Conservation (phyloP, 2,113 vertebrate genomes). For the Gadus chalcogrammus region DNA sequence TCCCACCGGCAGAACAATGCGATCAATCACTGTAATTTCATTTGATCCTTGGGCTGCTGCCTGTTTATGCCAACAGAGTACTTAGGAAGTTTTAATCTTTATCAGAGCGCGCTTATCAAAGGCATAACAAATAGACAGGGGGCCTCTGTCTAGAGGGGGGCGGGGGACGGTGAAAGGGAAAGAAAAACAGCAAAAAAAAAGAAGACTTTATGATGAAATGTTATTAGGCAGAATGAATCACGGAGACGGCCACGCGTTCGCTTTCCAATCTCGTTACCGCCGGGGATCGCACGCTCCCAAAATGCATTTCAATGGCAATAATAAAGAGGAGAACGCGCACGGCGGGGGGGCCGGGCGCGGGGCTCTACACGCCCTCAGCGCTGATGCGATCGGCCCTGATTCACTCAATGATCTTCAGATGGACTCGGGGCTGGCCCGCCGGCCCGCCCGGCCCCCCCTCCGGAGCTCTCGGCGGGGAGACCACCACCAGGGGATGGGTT, state of each 20-base stretch:
- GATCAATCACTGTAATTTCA: conserved; percentile 80
- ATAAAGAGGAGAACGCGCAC: conserved; percentile 54
- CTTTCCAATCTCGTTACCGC: conserved; percentile 71
- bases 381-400: not conserved
- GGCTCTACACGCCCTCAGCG: too few relatives aligned
- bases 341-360: not conserved
- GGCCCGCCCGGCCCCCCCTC: too few relatives aligned
- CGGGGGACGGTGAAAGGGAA: not conserved
- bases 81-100: conserved; percentile 79
- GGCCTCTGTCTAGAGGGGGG: not conserved
- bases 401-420: not conserved
- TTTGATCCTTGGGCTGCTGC: conserved; percentile 75
- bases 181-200: not conserved
- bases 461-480: too few relatives aligned
- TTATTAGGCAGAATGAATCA: conserved; percentile 75
- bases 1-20: conserved; percentile 74
- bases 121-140: conserved; percentile 71
- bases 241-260: conserved; percentile 65
- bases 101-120: conserved; percentile 69
- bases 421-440: not conserved
- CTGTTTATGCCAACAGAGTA: conserved; percentile 74
- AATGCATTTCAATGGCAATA: conserved; percentile 64
- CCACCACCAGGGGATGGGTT: too few relatives aligned
- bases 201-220: conserved; percentile 64
- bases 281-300: conserved; percentile 49